Conservation (phyloP, 1,140 invertebrate genomes). For the Drosophila santomea region DNA sequence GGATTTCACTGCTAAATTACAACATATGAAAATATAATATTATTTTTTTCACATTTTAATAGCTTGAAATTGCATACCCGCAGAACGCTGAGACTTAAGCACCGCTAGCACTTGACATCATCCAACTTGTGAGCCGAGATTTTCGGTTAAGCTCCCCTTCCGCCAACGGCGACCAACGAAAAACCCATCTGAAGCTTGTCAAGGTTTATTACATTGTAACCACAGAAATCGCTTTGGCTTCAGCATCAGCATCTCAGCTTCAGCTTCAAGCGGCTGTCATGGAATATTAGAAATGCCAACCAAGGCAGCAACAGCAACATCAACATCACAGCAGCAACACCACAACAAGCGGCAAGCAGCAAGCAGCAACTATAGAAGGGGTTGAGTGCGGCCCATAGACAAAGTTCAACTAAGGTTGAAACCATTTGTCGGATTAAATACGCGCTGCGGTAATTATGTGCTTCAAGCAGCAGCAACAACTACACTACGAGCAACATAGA, state of each 20-base stretch:
- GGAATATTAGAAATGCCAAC: constrained; percentile 72
- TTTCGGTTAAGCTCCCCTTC: constrained; percentile 16
- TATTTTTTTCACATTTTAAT: constrained; percentile 6
- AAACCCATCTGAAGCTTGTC: constrained; percentile 61
- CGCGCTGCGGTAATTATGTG: constrained; percentile 81
- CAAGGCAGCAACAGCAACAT: constrained; percentile 39
- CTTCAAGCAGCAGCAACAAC: constrained; percentile 59
- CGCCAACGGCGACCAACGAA: constrained; percentile 8
- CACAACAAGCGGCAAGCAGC: constrained; percentile 25
- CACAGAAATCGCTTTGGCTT: constrained; percentile 62
- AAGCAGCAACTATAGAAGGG: constrained; percentile 28
- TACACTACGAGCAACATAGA: constrained; percentile 54
- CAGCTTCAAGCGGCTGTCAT: constrained; percentile 72
- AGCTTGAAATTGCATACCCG: constrained; percentile 9
- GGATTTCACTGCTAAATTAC: not conserved
- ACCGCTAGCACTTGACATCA: constrained; percentile 64
- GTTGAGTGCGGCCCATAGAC: constrained; percentile 69
- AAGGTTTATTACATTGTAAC: constrained; percentile 82
- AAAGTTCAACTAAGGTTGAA: constrained; percentile 83
- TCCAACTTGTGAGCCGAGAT: constrained; percentile 40
- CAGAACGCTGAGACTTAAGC: constrained; percentile 11
- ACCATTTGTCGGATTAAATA: constrained; percentile 83
- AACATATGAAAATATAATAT: not conserved
- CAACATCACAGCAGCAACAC: constrained; percentile 25
- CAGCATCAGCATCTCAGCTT: constrained; percentile 21